phyloP scores from a whole-genome alignment of 1,140 invertebrate genomes.

The Drosophila pachea region DNA sequence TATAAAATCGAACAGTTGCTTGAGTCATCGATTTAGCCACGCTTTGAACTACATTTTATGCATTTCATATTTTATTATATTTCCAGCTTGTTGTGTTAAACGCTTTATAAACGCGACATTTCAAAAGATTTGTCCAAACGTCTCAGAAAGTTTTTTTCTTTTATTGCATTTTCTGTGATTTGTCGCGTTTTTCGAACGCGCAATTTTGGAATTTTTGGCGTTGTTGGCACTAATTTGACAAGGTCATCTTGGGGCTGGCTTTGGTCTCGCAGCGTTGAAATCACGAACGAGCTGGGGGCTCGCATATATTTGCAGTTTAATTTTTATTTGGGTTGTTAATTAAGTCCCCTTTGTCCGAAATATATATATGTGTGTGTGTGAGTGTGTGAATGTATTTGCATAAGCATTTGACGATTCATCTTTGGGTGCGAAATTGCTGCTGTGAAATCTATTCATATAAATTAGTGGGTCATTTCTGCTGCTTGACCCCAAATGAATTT shows the following conservation, averaged over 20 bases:
- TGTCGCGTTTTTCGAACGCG: slow-evolving; percentile 39
- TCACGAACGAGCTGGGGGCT: slow-evolving; percentile 34
- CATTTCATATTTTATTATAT: slow-evolving; percentile 15
- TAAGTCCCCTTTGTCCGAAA: slow-evolving; percentile 6
- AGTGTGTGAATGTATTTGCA: slow-evolving; percentile 59
- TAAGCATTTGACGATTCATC: slow-evolving; percentile 58
- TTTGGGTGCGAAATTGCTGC: slow-evolving; percentile 63
- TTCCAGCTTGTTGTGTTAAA: slow-evolving; percentile 40
- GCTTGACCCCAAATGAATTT: slow-evolving; percentile 56
- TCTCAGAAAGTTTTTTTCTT: background rate
- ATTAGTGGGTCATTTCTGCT: slow-evolving; percentile 60
- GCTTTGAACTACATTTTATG: slow-evolving; percentile 35
- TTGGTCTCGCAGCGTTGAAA: slow-evolving; percentile 31
- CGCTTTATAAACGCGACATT: slow-evolving; percentile 43
- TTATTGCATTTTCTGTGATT: slow-evolving; percentile 12
- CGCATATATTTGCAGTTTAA: slow-evolving; percentile 32
- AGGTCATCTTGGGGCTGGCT: slow-evolving; percentile 44
- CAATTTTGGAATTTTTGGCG: slow-evolving; percentile 50
- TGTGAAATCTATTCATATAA: slow-evolving; percentile 68
- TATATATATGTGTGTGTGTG: slow-evolving; percentile 43
- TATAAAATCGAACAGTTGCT: slow-evolving; percentile 37
- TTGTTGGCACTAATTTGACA: slow-evolving; percentile 75
- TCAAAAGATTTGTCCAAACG: slow-evolving; percentile 23
- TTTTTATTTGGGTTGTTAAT: slow-evolving; percentile 36
- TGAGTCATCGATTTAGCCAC: slow-evolving; percentile 24